Conservation (phyloP, 1,140 invertebrate genomes). For the Tetranychus urticae region DNA sequence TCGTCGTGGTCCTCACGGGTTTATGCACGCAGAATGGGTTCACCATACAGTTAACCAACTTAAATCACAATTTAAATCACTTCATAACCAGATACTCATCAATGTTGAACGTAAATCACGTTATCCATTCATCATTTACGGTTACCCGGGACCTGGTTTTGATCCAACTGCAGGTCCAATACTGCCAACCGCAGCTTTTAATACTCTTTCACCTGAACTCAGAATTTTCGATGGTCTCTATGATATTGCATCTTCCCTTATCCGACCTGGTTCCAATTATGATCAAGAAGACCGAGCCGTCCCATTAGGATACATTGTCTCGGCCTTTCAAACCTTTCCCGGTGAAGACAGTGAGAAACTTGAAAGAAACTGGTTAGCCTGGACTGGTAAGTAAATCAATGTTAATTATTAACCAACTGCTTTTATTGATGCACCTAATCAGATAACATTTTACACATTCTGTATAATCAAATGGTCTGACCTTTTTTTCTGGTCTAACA, state of each 20-base stretch:
- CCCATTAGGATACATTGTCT: slow-evolving; percentile 64
- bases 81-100: slow-evolving; percentile 5
- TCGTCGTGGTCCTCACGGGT: background rate
- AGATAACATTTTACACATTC: too few relatives aligned
- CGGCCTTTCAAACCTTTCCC: slow-evolving; percentile 77
- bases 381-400: slow-evolving; percentile 41
- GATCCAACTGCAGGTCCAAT: background rate
- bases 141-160: background rate
- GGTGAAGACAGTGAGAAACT: slow-evolving; percentile 70
- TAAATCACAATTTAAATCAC: slow-evolving; percentile 5
- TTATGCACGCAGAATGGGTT: slow-evolving; percentile 6
- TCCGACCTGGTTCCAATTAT: slow-evolving; percentile 1
- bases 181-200: background rate
- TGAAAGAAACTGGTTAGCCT: slow-evolving; percentile 75
- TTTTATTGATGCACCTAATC: background rate
- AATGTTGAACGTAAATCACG: slow-evolving; percentile 9
- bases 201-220: slow-evolving; percentile 6
- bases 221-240: slow-evolving; percentile 7
- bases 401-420: background rate
- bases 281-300: background rate
- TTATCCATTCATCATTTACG: slow-evolving; percentile 10
- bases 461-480: too few relatives aligned
- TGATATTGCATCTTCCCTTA: slow-evolving; percentile 2
- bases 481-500: too few relatives aligned
- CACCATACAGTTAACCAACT: slow-evolving; percentile 1